These are phyloP conservation scores for Lagorchestes hirsutus DNA, from an alignment of 2,797 vertebrate genomes.

Conservation along the genomic window DNA sequence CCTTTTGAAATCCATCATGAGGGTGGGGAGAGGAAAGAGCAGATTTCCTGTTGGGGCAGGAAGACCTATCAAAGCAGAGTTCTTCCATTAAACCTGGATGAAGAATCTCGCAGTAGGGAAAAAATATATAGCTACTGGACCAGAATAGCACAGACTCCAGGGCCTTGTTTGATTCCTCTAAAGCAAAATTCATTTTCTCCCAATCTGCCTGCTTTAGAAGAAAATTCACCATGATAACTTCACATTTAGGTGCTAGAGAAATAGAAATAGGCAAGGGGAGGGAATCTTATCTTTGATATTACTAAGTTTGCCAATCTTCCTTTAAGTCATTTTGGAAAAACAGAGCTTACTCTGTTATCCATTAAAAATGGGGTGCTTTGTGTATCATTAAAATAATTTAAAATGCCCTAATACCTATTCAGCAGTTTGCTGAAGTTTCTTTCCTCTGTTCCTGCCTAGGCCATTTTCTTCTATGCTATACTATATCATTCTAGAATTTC, in stretches of 20 bases:
- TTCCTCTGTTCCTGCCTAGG: background rate
- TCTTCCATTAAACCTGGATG: background rate
- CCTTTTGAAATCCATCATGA: background rate
- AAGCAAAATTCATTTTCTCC: background rate
- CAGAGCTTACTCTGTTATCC: background rate
- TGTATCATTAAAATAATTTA: background rate
- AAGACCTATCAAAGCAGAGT: background rate
- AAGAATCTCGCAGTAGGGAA: too few species aligned
- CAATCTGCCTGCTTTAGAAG: background rate
- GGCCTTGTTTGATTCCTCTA: background rate
- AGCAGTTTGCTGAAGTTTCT: background rate
- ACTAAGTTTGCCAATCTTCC: background rate
- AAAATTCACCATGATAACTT: background rate
- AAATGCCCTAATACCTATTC: background rate
- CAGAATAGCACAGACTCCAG: background rate
- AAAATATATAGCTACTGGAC: background rate
- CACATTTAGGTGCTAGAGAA: background rate
- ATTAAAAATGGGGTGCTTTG: background rate
- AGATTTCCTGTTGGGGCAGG: background rate
- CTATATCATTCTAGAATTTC: background rate
- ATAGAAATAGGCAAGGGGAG: background rate
- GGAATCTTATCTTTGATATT: background rate
- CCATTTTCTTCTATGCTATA: background rate
- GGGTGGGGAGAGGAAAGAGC: background rate
- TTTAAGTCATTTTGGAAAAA: background rate